Evolutionary conservation across 2,797 vertebrate species (phyloP), one percentile per base, ranked within the genome.

Genomic region (Anas bernieri): DNA sequence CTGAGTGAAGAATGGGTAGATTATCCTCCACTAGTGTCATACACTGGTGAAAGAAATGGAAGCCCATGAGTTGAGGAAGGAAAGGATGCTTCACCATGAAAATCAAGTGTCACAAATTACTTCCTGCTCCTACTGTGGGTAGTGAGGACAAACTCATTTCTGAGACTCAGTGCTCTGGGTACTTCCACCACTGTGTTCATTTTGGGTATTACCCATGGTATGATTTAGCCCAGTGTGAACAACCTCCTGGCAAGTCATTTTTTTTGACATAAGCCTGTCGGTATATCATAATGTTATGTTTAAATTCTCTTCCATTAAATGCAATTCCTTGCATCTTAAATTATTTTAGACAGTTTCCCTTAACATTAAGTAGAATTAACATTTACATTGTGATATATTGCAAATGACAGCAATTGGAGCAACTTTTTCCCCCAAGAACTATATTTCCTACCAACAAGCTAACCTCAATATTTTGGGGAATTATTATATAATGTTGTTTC

Each of bases 401-500:
- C 80, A 92, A 93, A 90, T 88, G 64, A 92, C 88, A 94, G 87
- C 17, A 64, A 21, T 61, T 94, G 88, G 48, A 96, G 54, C 10
- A 94, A 92, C 3, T 39, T 91, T 93, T 92, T 68, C 74, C 90
- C 80, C 26, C 70, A 70, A 92, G 89, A 90, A 50, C 48, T 68
- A 5, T 80, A 88, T 92, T 93, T 93, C 15, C 61, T 90, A 90
- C 56, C 22, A 82, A 30, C 45, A 33, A 86, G 48, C 56, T 86
- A 94, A 93, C 77, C 86, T 92, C 81, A 84, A 70, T 92, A 84
- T 94, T 94, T 82, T 16, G 7, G 22, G 31, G 33, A 83, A 88
- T 93, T 93, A 91, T 90, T 92, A 59, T 82, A 93, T 56, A 92
- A 90, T 50, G 30, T 77, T 92, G 33, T 74, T 94, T 95, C 95